phyloP scores from a whole-genome alignment of 2,113 vertebrate species.

The Antennarius striatus region DNA sequence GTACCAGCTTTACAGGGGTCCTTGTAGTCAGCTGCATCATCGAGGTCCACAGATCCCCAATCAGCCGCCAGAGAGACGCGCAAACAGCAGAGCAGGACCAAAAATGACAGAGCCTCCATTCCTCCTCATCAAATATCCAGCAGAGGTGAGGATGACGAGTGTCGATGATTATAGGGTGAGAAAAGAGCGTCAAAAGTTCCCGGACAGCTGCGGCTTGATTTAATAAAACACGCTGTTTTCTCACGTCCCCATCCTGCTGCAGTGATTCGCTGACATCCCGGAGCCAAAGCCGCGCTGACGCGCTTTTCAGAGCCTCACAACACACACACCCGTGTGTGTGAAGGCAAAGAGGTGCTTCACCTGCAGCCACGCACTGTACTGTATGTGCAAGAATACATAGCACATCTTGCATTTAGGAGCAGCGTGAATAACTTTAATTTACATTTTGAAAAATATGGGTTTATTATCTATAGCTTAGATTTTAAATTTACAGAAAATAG shows the following conservation, averaged over 20 bases:
- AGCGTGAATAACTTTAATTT: no score
- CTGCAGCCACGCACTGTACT: conserved; percentile 12
- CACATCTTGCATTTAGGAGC: no score
- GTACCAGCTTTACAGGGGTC: conserved; percentile 83
- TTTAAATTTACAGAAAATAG: no score
- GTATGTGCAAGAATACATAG: no score
- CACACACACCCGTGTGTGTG: conserved; percentile 29
- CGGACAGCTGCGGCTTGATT: conserved; percentile 45
- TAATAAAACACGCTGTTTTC: conserved; percentile 52
- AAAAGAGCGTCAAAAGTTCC: background rate
- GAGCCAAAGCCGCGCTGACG: conserved; percentile 42
- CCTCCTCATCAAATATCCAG: background rate
- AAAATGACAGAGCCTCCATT: conserved; percentile 62
- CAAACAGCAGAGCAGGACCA: conserved; percentile 61
- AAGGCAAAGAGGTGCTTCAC: conserved; percentile 38
- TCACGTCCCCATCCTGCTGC: conserved; percentile 71
- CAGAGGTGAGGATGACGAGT: background rate
- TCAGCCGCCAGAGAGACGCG: conserved; percentile 52
- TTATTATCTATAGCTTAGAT: no score
- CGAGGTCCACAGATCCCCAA: conserved; percentile 54
- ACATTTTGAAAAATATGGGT: no score
- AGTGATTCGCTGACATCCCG: conserved; percentile 62
- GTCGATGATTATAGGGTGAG: background rate
- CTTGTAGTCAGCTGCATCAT: conserved; percentile 77
- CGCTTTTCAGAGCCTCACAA: background rate